A percentile compares a stretch with the other conserved stretches of the same genome.
These are phyloP conservation scores for Nasua narica DNA, from an alignment of 2,797 vertebrate species.

Conservation along the genomic window DNA sequence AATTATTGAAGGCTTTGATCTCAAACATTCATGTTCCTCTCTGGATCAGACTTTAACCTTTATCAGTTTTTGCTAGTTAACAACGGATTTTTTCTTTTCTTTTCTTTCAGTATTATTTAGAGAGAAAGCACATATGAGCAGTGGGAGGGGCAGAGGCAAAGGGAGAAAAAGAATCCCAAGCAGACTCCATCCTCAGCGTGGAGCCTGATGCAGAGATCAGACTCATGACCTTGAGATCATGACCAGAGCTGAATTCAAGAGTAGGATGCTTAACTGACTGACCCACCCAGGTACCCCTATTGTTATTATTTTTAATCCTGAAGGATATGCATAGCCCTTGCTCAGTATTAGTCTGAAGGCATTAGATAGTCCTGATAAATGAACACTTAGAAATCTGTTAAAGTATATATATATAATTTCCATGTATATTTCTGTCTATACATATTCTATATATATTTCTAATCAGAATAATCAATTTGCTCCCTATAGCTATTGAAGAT, in stretches of 20 bases:
- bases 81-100: neutral
- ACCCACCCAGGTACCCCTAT: neutral
- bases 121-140: neutral
- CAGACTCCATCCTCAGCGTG: neutral
- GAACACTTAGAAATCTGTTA: neutral
- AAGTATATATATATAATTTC: neutral
- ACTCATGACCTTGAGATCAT: neutral
- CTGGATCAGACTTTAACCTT: conserved; percentile 37
- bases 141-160: neutral
- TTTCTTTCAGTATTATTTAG: neutral
- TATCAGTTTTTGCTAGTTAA: conserved; percentile 1
- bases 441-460: neutral
- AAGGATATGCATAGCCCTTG: neutral
- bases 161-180: neutral
- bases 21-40: neutral
- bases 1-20: conserved; percentile 63
- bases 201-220: neutral
- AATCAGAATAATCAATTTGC: neutral
- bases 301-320: neutral
- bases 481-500: neutral
- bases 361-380: neutral
- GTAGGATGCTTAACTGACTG: neutral
- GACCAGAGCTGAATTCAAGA: neutral
- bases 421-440: neutral
- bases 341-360: neutral